phyloP scores from a whole-genome alignment of 2,113 vertebrate species.

The Sula dactylatra region DNA sequence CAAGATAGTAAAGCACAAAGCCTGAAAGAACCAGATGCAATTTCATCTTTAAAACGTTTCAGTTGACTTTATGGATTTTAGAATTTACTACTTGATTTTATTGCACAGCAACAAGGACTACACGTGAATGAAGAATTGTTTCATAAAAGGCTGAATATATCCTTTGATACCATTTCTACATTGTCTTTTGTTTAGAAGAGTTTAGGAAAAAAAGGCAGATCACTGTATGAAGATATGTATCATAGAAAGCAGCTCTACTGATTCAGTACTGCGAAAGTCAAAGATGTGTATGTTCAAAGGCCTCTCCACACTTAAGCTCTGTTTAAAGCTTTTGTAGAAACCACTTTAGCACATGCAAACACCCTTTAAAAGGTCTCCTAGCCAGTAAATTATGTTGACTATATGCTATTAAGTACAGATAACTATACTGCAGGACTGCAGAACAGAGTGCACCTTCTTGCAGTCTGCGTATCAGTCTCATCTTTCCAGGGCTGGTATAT shows the following conservation, averaged over 20 bases:
- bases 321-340: not conserved
- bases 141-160: not conserved
- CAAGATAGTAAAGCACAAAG: not conserved
- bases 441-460: not conserved
- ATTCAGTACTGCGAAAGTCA: not conserved
- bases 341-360: not conserved
- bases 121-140: not conserved
- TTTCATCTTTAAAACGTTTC: not conserved
- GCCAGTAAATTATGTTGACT: not conserved
- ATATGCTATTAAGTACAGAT: fast-evolving
- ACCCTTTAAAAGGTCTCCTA: not conserved
- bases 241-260: not conserved
- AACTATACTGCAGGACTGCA: not conserved
- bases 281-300: not conserved
- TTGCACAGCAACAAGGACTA: slow-evolving; percentile 27
- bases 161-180: not conserved
- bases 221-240: not conserved
- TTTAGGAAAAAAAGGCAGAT: not conserved
- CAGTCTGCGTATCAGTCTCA: not conserved
- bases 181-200: not conserved
- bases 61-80: slow-evolving; percentile 10
- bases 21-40: not conserved
- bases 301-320: not conserved
- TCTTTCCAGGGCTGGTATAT: not conserved
- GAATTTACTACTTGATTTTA: slow-evolving; percentile 8